Evolutionary conservation across 2,888 invertebrate genomes (phyloP), one percentile per base, ranked within the genome.

Genomic region (Cosmia pyralina): DNA sequence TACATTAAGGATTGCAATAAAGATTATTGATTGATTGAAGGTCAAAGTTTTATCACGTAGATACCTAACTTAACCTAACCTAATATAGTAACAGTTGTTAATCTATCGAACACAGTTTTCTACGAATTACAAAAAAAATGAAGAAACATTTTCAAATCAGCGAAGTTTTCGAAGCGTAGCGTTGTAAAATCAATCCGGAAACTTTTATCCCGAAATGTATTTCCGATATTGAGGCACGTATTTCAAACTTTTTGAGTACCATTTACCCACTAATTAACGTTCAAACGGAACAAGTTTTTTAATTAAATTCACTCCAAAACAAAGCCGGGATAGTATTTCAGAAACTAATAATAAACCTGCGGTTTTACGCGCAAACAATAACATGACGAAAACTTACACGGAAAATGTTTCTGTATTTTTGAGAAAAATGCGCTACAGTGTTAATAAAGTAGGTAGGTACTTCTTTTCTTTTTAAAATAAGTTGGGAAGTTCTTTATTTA

Each of bases 301-400:
- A 69, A 77, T 72, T 66, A 72, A 69, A 80, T 59, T 59, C 8
- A 22, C 13, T 66, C 15, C 13, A n/a, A 57, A 58, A 67, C 52
- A 67, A 67, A 69, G 28, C 38, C 10, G 17, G 22, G 55, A 59
- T 67, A 60, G 34, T 46, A 68, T 55, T 59, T 38, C 46, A 22
- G 34, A 70, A 70, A 80, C 63, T 60, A 53, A 34, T n/a, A 64
- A n/a, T 62, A 55, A 63, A 67, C 15, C 17, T 55, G 53, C 10
- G 63, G 57, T 41, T 65, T 48, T 19, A 28, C 17, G 19, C 28
- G 10, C 15, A 58, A 79, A 79, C 60, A 63, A 48, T 59, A 58
- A 48, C 19, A 44, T 58, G 22, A 28, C 1, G 38, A 59, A 62
- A 71, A 60, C 15, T 41, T 34, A 34, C 22, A 50, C 5, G 17